phyloP scores from a whole-genome alignment of 2,113 vertebrate genomes.

The Nansenia antarctica region DNA sequence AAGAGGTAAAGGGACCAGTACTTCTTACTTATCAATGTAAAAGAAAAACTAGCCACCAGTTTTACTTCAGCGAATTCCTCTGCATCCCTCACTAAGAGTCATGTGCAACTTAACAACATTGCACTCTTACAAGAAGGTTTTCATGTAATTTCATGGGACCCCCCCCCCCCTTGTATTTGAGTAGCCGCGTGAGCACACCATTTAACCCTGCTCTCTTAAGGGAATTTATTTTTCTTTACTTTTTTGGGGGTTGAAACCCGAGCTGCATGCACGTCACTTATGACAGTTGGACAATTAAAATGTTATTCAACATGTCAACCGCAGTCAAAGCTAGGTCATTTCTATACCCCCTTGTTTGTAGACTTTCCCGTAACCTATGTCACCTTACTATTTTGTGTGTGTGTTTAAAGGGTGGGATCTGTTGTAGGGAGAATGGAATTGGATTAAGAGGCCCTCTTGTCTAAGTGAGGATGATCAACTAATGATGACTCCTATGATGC shows the following conservation, averaged over 20 bases:
- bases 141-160: no score
- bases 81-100: not conserved
- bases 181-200: no score
- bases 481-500: not conserved
- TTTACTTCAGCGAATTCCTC: not conserved
- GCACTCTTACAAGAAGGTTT: no score
- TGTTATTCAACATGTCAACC: not conserved
- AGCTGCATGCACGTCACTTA: not conserved
- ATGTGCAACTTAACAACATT: not conserved
- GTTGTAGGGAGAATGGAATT: not conserved
- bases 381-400: no score
- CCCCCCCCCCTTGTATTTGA: no score
- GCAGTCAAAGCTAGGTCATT: not conserved
- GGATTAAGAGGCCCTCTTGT: not conserved
- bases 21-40: no score
- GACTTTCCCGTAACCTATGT: no score
- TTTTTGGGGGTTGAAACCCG: no score
- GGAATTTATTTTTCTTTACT: no score
- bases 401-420: not conserved
- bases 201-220: no score
- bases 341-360: not conserved
- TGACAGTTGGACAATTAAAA: not conserved
- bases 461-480: not conserved
- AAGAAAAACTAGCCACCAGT: no score
- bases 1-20: constrained; percentile 88